These are phyloP conservation scores for Rhineura floridana DNA, from an alignment of 2,113 vertebrate genomes.

Conservation along the genomic window DNA sequence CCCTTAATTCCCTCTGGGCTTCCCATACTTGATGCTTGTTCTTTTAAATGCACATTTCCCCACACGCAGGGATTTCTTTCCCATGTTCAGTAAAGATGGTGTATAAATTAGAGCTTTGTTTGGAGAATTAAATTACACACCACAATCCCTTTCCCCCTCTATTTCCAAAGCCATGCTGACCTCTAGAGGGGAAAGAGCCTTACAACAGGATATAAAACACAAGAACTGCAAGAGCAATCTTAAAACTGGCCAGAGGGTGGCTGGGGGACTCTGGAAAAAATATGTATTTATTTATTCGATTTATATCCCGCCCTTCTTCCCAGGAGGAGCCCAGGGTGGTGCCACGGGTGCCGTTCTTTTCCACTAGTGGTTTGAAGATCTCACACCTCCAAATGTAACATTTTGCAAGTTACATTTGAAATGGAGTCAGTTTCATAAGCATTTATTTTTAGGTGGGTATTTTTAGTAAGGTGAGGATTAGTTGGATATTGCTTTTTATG, in stretches of 20 bases:
- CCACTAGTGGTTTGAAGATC: background rate
- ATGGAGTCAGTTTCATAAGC: background rate
- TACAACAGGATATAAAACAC: conserved; percentile 41
- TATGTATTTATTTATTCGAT: no score
- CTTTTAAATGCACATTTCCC: conserved; percentile 67
- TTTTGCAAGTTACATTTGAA: background rate
- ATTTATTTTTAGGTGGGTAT: no score
- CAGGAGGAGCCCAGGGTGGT: no score
- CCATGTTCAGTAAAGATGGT: conserved; percentile 47
- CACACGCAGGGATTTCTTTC: conserved; percentile 50
- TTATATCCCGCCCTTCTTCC: no score
- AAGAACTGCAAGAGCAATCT: background rate
- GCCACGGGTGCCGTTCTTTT: no score
- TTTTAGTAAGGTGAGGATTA: no score
- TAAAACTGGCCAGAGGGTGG: background rate
- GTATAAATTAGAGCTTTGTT: conserved; percentile 61
- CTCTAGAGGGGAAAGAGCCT: conserved; percentile 75
- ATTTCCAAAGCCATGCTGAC: conserved; percentile 80
- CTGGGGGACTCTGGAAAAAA: background rate
- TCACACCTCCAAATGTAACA: background rate
- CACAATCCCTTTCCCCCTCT: conserved; percentile 21
- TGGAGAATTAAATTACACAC: conserved; percentile 41
- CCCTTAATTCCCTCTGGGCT: conserved; percentile 61
- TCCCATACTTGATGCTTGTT: conserved; percentile 63
- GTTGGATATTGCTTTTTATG: no score